These are phyloP conservation scores for Andricus quercusramuli DNA, from an alignment of 2,888 invertebrate genomes.

Conservation along the genomic window DNA sequence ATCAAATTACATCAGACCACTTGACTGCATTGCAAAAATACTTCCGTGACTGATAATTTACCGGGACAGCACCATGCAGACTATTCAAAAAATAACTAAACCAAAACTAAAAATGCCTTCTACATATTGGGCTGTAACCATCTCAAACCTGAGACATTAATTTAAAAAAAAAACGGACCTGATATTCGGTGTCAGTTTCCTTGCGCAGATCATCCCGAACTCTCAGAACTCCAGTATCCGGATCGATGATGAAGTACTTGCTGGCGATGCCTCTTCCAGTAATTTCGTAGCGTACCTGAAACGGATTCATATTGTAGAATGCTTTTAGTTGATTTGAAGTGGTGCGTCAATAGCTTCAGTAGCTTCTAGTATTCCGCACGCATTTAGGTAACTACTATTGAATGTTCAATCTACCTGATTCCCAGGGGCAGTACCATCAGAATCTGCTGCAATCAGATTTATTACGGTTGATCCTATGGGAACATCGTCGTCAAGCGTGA, in stretches of 20 bases:
- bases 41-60: too few species aligned
- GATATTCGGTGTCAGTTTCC: constrained; percentile 92
- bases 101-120: too few species aligned
- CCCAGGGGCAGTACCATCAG: constrained; percentile 91
- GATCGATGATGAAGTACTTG: constrained; percentile 93
- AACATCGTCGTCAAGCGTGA: constrained; percentile 91
- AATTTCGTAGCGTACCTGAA: constrained; percentile 85
- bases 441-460: constrained; percentile 89
- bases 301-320: background rate
- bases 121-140: too few species aligned
- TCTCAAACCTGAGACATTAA: too few species aligned
- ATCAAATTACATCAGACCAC: too few species aligned
- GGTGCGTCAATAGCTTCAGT: background rate
- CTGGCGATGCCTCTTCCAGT: constrained; percentile 90
- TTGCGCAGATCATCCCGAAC: constrained; percentile 92
- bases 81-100: too few species aligned
- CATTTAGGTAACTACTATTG: background rate
- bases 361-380: background rate
- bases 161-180: too few species aligned
- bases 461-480: constrained; percentile 90
- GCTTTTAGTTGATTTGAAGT: constrained; percentile 18
- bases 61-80: too few species aligned
- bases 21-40: too few species aligned
- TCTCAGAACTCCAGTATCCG: constrained; percentile 89
- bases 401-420: constrained; percentile 82